These are phyloP conservation scores for Sisor rabdophorus DNA, from an alignment of 2,113 vertebrate genomes.

Conservation along the genomic window DNA sequence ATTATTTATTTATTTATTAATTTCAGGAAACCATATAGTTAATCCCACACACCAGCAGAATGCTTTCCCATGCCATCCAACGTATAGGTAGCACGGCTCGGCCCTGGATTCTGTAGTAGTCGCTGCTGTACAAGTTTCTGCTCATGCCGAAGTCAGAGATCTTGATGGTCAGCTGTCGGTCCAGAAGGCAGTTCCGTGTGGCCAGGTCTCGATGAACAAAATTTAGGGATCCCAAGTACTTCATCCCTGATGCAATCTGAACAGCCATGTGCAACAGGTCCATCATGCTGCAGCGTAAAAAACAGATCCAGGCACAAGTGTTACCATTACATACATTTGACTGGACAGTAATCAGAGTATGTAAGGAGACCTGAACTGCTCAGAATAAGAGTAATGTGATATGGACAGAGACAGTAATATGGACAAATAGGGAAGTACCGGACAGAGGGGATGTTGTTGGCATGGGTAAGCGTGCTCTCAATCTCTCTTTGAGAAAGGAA, in stretches of 20 bases:
- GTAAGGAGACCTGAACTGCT: not conserved
- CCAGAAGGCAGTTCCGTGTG: constrained; percentile 81
- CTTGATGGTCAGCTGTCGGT: constrained; percentile 81
- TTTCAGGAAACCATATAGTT: too few relatives aligned
- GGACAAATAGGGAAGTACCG: constrained; percentile 47
- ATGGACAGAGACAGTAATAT: constrained; percentile 36
- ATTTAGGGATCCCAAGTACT: constrained; percentile 78
- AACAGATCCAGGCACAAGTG: not conserved
- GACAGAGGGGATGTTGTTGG: constrained; percentile 59
- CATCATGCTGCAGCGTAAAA: constrained; percentile 58
- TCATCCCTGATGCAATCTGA: constrained; percentile 81
- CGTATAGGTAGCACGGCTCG: constrained; percentile 80
- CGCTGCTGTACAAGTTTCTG: constrained; percentile 80
- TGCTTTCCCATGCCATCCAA: constrained; percentile 87
- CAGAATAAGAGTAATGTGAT: not conserved
- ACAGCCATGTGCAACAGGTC: constrained; percentile 81
- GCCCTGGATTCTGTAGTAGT: constrained; percentile 84
- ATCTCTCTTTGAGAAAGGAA: constrained; percentile 77
- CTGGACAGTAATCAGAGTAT: not conserved
- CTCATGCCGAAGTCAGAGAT: constrained; percentile 84
- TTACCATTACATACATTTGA: not conserved
- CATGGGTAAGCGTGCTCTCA: constrained; percentile 70
- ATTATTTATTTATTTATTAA: too few relatives aligned
- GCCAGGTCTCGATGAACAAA: constrained; percentile 81
- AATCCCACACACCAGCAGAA: constrained; percentile 69